phyloP scores from a whole-genome alignment of 1,140 invertebrate species.

The Aphelenchoides avenae region DNA sequence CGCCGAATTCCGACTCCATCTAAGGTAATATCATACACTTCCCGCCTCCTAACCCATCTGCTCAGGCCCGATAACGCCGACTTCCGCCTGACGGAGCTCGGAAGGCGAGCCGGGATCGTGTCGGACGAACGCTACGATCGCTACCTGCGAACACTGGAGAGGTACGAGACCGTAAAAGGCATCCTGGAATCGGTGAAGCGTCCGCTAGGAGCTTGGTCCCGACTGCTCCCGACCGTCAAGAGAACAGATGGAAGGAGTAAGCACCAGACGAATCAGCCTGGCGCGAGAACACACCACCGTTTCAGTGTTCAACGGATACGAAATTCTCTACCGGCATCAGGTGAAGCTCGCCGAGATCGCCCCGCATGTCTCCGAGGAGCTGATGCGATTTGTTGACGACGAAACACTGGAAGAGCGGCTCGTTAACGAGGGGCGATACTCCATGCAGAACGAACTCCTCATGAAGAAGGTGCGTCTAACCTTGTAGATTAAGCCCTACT shows the following conservation, averaged over 20 bases:
- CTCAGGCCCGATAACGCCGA: conserved; percentile 80
- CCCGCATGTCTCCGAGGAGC: neutral
- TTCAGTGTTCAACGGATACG: conserved; percentile 22
- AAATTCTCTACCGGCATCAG: conserved; percentile 26
- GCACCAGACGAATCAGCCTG: too few relatives aligned
- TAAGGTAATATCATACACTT: too few relatives aligned
- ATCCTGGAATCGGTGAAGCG: conserved; percentile 16
- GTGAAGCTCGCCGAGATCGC: conserved; percentile 6
- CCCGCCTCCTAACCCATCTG: too few relatives aligned
- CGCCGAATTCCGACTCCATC: conserved; percentile 76
- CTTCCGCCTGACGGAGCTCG: conserved; percentile 73
- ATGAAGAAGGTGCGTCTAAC: too few relatives aligned
- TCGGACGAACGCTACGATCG: conserved; percentile 45
- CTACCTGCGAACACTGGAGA: conserved; percentile 32
- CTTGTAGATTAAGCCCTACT: neutral
- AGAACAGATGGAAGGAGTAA: too few relatives aligned
- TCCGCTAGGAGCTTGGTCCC: conserved; percentile 21
- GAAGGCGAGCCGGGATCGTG: conserved; percentile 44
- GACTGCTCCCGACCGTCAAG: conserved; percentile 18
- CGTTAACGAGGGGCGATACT: conserved; percentile 25
- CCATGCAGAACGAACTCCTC: conserved; percentile 26
- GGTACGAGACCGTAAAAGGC: conserved; percentile 11
- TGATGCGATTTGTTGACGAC: conserved; percentile 12
- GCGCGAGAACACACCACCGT: too few relatives aligned
- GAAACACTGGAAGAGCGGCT: conserved; percentile 26